phyloP scores from a whole-genome alignment of 2,888 invertebrate genomes.

The Plebejus melissa region DNA sequence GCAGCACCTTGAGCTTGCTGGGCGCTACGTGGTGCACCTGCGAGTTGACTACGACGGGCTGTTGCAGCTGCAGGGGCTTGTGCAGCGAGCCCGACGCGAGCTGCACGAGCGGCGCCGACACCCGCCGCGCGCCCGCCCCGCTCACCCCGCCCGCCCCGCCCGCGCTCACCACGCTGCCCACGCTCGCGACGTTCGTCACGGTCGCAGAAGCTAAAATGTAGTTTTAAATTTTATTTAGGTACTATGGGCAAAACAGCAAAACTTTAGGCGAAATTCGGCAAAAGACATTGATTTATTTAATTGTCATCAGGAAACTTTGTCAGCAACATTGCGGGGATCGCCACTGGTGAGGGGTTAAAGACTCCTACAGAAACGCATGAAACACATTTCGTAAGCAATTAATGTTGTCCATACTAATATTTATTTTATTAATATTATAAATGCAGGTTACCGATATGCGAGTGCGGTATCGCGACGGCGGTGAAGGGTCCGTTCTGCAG shows the following conservation, averaged over 20 bases:
- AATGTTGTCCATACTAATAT: no score
- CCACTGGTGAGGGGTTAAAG: no score
- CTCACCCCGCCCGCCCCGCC: slow-evolving; percentile 38
- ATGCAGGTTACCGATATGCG: slow-evolving; percentile 41
- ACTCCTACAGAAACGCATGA: no score
- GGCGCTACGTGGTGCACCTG: slow-evolving; percentile 54
- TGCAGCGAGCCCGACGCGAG: slow-evolving; percentile 42
- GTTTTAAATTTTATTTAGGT: not conserved
- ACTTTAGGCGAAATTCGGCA: not conserved
- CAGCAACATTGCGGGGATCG: no score
- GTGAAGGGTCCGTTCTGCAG: slow-evolving; percentile 67
- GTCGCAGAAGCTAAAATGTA: slow-evolving; percentile 36
- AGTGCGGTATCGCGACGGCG: slow-evolving; percentile 51
- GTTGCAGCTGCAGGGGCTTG: slow-evolving; percentile 47
- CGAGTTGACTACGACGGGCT: slow-evolving; percentile 49
- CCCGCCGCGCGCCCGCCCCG: slow-evolving; percentile 43
- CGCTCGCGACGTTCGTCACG: slow-evolving; percentile 39
- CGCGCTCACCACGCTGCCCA: slow-evolving; percentile 40
- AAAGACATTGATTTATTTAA: not conserved
- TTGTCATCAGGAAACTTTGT: not conserved
- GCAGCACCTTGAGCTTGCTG: slow-evolving; percentile 61
- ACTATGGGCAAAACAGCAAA: not conserved
- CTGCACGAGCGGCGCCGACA: slow-evolving; percentile 45
- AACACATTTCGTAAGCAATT: no score
- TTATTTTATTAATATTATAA: no score